A percentile compares a stretch with the other conserved stretches of the same genome.
Evolutionary conservation across 2,888 invertebrate genomes (phyloP).

Genomic region (Deilephila elpenor): DNA sequence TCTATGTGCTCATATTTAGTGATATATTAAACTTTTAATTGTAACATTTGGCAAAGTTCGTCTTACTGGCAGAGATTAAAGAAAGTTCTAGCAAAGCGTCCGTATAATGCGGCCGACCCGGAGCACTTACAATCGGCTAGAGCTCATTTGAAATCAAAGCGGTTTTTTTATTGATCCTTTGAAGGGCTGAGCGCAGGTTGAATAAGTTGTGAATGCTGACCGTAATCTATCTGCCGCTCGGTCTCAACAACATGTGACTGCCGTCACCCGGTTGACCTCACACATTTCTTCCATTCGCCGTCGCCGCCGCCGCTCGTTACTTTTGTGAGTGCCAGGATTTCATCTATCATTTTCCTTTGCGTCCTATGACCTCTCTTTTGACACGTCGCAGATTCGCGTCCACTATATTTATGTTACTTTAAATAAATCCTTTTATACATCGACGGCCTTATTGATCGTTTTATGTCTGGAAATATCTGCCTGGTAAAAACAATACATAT

Average conservation of each 20-base stretch:
- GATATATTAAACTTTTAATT: constrained; percentile 63
- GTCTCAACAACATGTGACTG: constrained; percentile 67
- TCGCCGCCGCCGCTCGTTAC: constrained; percentile 61
- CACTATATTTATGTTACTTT: constrained; percentile 49
- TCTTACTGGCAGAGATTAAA: constrained; percentile 51
- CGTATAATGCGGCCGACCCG: constrained; percentile 43
- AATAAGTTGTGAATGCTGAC: constrained; percentile 69
- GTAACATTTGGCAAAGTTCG: constrained; percentile 50
- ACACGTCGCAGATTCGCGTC: constrained; percentile 54
- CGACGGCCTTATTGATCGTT: background rate
- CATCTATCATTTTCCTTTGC: constrained; percentile 73
- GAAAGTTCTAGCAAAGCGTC: constrained; percentile 50
- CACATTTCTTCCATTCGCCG: constrained; percentile 66
- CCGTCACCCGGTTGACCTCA: constrained; percentile 71
- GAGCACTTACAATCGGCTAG: constrained; percentile 47
- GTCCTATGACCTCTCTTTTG: constrained; percentile 65
- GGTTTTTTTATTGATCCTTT: constrained; percentile 63
- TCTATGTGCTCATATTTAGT: constrained; percentile 41
- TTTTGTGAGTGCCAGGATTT: constrained; percentile 66
- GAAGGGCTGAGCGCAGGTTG: constrained; percentile 59
- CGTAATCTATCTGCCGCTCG: constrained; percentile 71
- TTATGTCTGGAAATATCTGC: background rate
- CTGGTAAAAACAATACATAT: background rate
- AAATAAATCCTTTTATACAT: constrained; percentile 40
- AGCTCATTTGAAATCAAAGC: constrained; percentile 63